Conservation (phyloP, 1,140 invertebrate genomes). For the Aethina tumida region DNA sequence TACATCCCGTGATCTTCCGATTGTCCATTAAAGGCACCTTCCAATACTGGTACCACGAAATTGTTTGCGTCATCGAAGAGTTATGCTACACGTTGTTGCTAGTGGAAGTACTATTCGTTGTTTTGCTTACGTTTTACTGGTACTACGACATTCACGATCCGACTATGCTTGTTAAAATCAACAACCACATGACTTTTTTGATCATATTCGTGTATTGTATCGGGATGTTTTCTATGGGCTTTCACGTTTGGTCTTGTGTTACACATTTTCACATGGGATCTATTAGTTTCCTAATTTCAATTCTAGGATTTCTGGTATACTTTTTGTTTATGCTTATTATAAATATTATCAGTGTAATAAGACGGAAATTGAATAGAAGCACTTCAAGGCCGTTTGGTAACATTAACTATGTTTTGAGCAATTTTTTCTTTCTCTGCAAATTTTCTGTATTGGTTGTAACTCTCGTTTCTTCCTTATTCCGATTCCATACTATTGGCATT, state of each 20-base stretch:
- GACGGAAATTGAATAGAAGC: no score
- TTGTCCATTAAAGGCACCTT: not conserved
- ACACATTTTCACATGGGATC: not conserved
- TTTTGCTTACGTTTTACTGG: constrained; percentile 8
- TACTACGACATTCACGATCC: constrained; percentile 11
- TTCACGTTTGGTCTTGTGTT: not conserved
- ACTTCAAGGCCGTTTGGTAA: constrained; percentile 3
- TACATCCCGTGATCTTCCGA: constrained; percentile 6
- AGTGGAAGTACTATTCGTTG: constrained; percentile 3
- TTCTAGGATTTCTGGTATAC: constrained; percentile 1
- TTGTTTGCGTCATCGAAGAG: constrained; percentile 9
- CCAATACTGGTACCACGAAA: not conserved
- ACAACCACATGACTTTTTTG: constrained; percentile 2
- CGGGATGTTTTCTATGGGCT: not conserved
- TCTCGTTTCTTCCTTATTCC: not conserved
- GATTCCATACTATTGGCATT: not conserved
- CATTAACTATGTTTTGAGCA: not conserved
- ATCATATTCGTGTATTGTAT: constrained; percentile 5
- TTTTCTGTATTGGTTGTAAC: no score
- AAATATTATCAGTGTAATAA: constrained; percentile 12
- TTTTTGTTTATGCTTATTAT: constrained; percentile 11
- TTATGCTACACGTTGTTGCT: constrained; percentile 2
- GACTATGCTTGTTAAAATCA: constrained; percentile 3
- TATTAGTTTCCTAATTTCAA: not conserved
- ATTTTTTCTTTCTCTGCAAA: no score